phyloP scores from a whole-genome alignment of 2,888 invertebrate species.

The Hypomecis atomaria region DNA sequence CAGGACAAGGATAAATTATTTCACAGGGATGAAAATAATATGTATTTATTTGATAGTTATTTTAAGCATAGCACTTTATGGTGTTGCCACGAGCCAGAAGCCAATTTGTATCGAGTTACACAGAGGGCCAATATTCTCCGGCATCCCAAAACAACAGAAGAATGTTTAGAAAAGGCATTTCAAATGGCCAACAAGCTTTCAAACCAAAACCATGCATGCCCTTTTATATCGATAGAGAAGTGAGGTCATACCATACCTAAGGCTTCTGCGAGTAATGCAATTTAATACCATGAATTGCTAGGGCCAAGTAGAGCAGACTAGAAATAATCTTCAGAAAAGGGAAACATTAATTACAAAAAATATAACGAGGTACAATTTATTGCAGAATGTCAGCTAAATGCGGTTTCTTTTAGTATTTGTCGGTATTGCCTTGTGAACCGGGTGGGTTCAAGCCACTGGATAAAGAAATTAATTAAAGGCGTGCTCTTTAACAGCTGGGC shows the following conservation, averaged over 20 bases:
- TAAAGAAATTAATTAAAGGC: constrained; percentile 28
- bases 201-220: constrained; percentile 15
- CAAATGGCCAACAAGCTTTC: constrained; percentile 16
- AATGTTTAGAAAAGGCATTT: constrained; percentile 25
- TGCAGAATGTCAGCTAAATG: background rate
- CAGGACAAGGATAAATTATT: background rate
- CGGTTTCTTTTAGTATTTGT: background rate
- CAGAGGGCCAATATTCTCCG: constrained; percentile 13
- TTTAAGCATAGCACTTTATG: constrained; percentile 15
- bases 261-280: too few species aligned
- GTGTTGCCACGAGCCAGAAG: constrained; percentile 16
- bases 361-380: too few species aligned
- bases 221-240: constrained; percentile 7
- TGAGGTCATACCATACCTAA: constrained; percentile 4
- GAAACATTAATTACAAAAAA: too few species aligned
- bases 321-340: too few species aligned
- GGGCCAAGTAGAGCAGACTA: too few species aligned
- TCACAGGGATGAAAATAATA: background rate
- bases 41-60: background rate
- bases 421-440: background rate
- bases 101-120: constrained; percentile 31
- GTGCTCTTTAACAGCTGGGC: constrained; percentile 31
- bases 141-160: constrained; percentile 25
- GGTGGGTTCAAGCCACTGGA: constrained; percentile 6
- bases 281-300: too few species aligned